Evolutionary conservation across 1,140 invertebrate species (phyloP).

Genomic region (Solenopsis invicta): DNA sequence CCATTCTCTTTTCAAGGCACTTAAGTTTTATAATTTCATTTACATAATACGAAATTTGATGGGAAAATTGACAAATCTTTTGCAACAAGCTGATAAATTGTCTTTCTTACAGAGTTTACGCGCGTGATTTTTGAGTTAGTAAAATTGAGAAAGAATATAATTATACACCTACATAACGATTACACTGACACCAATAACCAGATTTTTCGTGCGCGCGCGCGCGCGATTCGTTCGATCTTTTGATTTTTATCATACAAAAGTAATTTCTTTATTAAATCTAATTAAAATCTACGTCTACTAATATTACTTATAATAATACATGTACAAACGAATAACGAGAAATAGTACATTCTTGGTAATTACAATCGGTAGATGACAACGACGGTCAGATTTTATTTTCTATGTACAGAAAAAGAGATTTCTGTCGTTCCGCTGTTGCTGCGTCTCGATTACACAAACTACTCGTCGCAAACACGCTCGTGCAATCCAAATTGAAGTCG

Average conservation of each 20-base stretch:
- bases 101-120: slow-evolving; percentile 17
- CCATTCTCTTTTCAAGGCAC: background rate
- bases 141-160: slow-evolving; percentile 18
- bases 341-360: slow-evolving; percentile 64
- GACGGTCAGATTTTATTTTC: slow-evolving; percentile 29
- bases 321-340: slow-evolving; percentile 64
- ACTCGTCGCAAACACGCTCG: background rate
- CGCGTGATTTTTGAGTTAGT: slow-evolving; percentile 25
- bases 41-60: background rate
- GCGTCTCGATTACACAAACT: slow-evolving; percentile 15
- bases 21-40: background rate
- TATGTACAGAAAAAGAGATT: slow-evolving; percentile 43
- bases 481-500: slow-evolving; percentile 33
- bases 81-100: background rate
- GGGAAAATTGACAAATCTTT: background rate
- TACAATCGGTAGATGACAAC: slow-evolving; percentile 56
- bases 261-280: slow-evolving; percentile 67
- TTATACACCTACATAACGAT: slow-evolving; percentile 31
- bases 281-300: slow-evolving; percentile 61
- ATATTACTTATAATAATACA: slow-evolving; percentile 65
- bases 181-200: slow-evolving; percentile 45
- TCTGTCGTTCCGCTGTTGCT: slow-evolving; percentile 25
- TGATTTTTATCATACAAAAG: slow-evolving; percentile 60
- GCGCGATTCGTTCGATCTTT: slow-evolving; percentile 60
- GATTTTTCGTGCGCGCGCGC: slow-evolving; percentile 15